Conservation (phyloP, 2,113 vertebrate genomes). For the Pitta sordida region DNA sequence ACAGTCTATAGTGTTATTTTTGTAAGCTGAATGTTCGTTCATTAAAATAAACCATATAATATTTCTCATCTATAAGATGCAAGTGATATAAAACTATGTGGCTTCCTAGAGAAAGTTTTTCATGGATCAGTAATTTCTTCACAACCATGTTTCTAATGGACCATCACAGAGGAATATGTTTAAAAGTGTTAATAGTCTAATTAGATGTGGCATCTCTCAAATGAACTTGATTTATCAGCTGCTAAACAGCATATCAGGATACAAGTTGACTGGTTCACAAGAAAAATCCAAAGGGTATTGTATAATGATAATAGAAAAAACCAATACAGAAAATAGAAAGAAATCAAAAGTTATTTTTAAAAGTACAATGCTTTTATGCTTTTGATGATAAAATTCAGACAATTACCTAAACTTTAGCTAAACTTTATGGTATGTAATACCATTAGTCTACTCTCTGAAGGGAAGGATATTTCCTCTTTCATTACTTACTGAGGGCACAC, state of each 20-base stretch:
- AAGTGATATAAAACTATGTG: neutral
- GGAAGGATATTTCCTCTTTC: neutral
- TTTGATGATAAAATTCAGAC: neutral
- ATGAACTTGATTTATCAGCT: neutral
- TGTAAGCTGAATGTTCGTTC: neutral
- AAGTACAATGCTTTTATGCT: neutral
- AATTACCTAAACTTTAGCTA: neutral
- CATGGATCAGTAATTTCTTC: conserved; percentile 43
- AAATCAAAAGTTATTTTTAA: neutral
- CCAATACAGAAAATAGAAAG: neutral
- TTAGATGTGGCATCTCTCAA: conserved; percentile 49
- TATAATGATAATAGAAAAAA: neutral
- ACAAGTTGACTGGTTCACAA: neutral
- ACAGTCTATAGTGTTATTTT: neutral
- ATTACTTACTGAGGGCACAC: neutral
- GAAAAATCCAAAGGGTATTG: neutral
- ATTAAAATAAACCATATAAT: neutral
- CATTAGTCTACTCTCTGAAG: neutral
- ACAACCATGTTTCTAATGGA: neutral
- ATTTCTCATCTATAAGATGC: neutral
- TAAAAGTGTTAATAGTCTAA: conserved; percentile 31
- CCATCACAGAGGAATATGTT: neutral
- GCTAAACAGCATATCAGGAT: neutral
- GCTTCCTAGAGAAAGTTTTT: neutral
- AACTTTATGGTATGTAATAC: neutral